Conservation (phyloP, 2,113 vertebrate genomes). For the Ptilorrhoa leucosticta region DNA sequence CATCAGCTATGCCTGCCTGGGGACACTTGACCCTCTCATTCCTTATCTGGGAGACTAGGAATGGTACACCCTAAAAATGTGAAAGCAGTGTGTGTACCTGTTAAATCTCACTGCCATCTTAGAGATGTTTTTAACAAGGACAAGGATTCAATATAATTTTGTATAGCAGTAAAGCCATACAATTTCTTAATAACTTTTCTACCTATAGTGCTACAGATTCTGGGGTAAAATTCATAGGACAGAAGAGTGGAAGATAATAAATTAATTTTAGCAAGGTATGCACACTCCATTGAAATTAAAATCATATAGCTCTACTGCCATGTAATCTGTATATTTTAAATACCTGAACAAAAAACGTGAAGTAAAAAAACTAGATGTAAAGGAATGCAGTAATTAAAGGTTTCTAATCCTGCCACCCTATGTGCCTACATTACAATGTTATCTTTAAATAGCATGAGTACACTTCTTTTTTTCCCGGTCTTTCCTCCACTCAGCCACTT, state of each 20-base stretch:
- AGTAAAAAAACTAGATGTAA: not conserved
- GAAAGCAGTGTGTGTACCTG: not conserved
- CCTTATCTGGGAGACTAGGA: not conserved
- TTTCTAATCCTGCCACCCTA: not conserved
- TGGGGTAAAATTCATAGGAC: not conserved
- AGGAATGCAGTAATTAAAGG: slow-evolving; percentile 12
- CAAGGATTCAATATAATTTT: not conserved
- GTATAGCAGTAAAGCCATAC: not conserved
- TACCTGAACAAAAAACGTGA: not conserved
- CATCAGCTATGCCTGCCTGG: not conserved
- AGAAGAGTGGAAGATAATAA: not conserved
- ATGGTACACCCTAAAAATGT: not conserved
- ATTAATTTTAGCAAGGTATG: not conserved
- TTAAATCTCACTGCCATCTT: not conserved
- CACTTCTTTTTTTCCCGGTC: not conserved
- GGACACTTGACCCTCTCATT: not conserved
- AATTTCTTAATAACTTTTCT: not conserved
- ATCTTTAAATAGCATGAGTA: slow-evolving; percentile 12
- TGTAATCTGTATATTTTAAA: not conserved
- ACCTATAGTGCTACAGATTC: not conserved
- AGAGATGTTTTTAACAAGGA: not conserved
- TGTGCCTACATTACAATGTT: not conserved
- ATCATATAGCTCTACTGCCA: not conserved
- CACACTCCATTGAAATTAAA: not conserved
- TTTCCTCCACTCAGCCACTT: not conserved